Conservation (phyloP, 2,797 vertebrate genomes). For the Pteronotus mesoamericanus region DNA sequence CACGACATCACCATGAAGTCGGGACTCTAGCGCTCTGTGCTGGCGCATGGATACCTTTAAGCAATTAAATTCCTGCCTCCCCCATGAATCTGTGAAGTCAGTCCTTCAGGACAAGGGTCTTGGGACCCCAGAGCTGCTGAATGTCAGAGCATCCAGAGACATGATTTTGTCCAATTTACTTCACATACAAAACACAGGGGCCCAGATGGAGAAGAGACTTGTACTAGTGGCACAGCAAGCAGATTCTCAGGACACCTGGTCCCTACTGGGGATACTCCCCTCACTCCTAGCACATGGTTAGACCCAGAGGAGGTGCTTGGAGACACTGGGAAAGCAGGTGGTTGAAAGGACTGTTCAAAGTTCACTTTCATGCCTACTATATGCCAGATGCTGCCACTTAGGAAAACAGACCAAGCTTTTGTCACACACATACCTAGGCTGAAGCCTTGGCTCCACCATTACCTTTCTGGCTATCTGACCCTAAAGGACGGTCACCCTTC, state of each 20-base stretch:
- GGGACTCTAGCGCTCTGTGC: background rate
- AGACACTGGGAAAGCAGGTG: background rate
- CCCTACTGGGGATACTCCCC: background rate
- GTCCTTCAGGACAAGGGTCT: background rate
- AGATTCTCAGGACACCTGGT: background rate
- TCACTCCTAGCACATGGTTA: background rate
- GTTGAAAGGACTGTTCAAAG: background rate
- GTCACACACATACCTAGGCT: background rate
- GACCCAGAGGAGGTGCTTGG: background rate
- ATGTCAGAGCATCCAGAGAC: background rate
- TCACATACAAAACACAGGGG: background rate
- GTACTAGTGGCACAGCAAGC: too few relatives aligned
- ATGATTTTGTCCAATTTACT: background rate
- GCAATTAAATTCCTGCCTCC: background rate
- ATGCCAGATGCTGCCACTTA: background rate
- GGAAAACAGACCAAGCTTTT: background rate
- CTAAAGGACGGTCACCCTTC: background rate
- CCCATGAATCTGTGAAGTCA: background rate
- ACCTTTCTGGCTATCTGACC: background rate
- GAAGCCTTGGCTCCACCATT: background rate
- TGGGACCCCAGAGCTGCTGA: background rate
- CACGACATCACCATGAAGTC: background rate
- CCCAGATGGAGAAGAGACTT: background rate
- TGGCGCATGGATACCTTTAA: background rate
- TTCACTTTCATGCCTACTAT: background rate